These are phyloP conservation scores for Plectrocnemia conspersa DNA, from an alignment of 1,140 invertebrate genomes.

Conservation along the genomic window DNA sequence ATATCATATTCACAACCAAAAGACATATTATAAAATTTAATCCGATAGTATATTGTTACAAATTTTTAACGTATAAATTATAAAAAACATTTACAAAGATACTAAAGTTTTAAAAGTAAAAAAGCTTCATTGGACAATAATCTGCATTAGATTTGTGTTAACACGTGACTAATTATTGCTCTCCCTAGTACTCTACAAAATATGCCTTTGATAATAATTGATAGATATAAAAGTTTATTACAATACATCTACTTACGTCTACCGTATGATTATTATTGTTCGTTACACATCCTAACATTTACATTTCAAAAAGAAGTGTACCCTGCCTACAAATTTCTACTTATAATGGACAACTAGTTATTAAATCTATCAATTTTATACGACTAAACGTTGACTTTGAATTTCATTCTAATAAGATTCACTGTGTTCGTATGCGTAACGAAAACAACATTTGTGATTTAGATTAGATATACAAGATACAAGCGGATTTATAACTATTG, in stretches of 20 bases:
- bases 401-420: too few species aligned
- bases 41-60: conserved; percentile 4
- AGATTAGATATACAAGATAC: too few species aligned
- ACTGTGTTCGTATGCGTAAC: too few species aligned
- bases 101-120: conserved; percentile 14
- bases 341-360: conserved; percentile 33
- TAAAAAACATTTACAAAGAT: conserved; percentile 1
- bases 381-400: background rate
- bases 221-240: conserved; percentile 35
- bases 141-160: background rate
- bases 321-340: conserved; percentile 34
- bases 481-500: too few species aligned
- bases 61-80: conserved; percentile 18
- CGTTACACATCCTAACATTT: conserved; percentile 36
- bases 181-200: conserved; percentile 31
- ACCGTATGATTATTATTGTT: conserved; percentile 36
- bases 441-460: too few species aligned
- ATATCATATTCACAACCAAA: conserved; percentile 31
- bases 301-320: conserved; percentile 33
- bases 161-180: conserved; percentile 32
- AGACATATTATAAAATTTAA: conserved; percentile 26
- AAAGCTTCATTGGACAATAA: conserved; percentile 15
- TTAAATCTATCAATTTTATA: conserved; percentile 3
- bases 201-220: conserved; percentile 25
- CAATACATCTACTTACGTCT: conserved; percentile 29